These are phyloP conservation scores for Actinia tenebrosa DNA, from an alignment of 64 coral and sea anemone species.

Conservation along the genomic window DNA sequence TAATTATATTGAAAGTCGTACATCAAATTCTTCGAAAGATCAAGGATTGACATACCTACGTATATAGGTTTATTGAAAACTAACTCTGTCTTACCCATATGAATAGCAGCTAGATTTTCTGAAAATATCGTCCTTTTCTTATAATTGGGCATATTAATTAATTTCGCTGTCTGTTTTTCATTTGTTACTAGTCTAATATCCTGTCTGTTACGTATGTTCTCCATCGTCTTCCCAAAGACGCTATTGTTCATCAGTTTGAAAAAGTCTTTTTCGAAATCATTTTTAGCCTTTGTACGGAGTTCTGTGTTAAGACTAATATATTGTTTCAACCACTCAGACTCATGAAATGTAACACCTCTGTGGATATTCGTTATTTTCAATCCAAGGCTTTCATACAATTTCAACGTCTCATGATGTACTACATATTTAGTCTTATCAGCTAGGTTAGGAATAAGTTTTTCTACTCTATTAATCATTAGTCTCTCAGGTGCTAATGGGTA, in stretches of 20 bases:
- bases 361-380: constrained; percentile 5
- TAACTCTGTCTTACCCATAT: constrained; percentile 14
- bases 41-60: constrained; percentile 21
- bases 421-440: background rate
- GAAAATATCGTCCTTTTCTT: background rate
- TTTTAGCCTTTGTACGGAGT: background rate
- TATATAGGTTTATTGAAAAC: constrained; percentile 19
- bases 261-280: constrained; percentile 15
- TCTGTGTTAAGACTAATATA: background rate
- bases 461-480: background rate
- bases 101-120: background rate
- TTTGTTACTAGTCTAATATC: background rate
- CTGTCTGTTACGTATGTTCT: constrained; percentile 22
- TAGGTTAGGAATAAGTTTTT: background rate
- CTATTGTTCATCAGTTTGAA: constrained; percentile 27
- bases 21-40: constrained; percentile 16
- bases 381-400: background rate
- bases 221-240: constrained; percentile 30
- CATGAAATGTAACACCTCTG: background rate
- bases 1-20: constrained; percentile 30
- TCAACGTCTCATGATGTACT: background rate
- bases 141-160: constrained; percentile 17
- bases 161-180: background rate
- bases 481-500: constrained; percentile 7
- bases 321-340: background rate